These are phyloP conservation scores for Triplophysa dalaica DNA, from an alignment of 2,113 vertebrate genomes.

Conservation along the genomic window DNA sequence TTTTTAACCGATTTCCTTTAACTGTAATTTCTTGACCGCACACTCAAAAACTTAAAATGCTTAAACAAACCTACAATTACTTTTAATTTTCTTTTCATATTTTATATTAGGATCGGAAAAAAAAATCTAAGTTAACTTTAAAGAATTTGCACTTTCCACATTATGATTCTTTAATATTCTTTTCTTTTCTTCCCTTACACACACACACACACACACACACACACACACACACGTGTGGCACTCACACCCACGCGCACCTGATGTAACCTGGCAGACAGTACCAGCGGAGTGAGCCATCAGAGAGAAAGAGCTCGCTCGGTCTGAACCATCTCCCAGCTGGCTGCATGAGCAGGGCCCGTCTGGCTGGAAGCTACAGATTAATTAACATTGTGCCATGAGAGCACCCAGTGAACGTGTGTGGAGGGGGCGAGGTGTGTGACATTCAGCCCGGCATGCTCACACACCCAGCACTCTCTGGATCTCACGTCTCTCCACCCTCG, in stretches of 20 bases:
- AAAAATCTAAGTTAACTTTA: too few species aligned
- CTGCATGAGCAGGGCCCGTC: conserved; percentile 37
- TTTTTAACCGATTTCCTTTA: too few species aligned
- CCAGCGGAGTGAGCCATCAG: conserved; percentile 34
- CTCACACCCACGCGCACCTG: conserved; percentile 41
- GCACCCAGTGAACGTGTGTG: conserved; percentile 41
- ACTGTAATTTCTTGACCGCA: background rate
- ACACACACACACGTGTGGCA: conserved; percentile 12
- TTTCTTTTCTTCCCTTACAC: conserved; percentile 32
- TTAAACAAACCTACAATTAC: too few species aligned
- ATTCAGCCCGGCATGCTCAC: conserved; percentile 38
- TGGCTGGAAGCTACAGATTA: conserved; percentile 52
- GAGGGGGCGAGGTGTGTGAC: conserved; percentile 53
- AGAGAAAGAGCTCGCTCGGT: conserved; percentile 26
- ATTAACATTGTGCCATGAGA: conserved; percentile 50
- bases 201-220: conserved; percentile 35
- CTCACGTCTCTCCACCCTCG: conserved; percentile 27
- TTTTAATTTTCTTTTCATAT: too few species aligned
- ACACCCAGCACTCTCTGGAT: conserved; percentile 11
- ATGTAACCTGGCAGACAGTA: conserved; percentile 56
- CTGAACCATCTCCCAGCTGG: conserved; percentile 31
- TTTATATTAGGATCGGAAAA: too few species aligned
- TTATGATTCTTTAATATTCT: background rate
- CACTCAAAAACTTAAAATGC: background rate
- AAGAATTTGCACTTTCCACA: too few species aligned